Evolutionary conservation across 2,797 vertebrate species (phyloP).

Genomic region (Megaceryle alcyon): DNA sequence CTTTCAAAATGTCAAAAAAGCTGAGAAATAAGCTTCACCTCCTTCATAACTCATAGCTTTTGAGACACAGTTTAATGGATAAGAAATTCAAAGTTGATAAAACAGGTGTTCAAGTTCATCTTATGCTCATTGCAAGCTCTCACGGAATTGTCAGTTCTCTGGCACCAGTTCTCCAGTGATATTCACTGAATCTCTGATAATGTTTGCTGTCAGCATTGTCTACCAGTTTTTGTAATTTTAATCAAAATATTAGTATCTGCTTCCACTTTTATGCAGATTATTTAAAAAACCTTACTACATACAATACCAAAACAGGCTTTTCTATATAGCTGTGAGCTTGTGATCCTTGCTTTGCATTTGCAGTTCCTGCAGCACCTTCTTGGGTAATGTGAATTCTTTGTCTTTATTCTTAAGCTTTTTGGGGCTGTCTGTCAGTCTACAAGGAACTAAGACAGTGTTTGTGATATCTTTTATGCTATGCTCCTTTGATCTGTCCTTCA

Average conservation of each 20-base stretch:
- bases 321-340: background rate
- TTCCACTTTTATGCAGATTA: background rate
- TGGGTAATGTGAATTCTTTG: background rate
- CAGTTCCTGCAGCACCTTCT: background rate
- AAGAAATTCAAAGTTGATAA: background rate
- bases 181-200: background rate
- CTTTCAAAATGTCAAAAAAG: background rate
- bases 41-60: background rate
- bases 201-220: background rate
- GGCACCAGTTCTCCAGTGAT: background rate
- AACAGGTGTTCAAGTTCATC: background rate
- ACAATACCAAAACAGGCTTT: background rate
- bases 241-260: background rate
- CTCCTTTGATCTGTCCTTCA: background rate
- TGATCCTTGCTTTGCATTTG: background rate
- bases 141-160: background rate
- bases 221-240: background rate
- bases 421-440: background rate
- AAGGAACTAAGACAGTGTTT: background rate
- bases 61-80: background rate
- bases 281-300: background rate
- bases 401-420: background rate
- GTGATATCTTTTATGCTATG: background rate
- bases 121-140: accelerated
- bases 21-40: background rate